Evolutionary conservation across 2,888 invertebrate species (phyloP).

Genomic region (Spisula subtruncata): DNA sequence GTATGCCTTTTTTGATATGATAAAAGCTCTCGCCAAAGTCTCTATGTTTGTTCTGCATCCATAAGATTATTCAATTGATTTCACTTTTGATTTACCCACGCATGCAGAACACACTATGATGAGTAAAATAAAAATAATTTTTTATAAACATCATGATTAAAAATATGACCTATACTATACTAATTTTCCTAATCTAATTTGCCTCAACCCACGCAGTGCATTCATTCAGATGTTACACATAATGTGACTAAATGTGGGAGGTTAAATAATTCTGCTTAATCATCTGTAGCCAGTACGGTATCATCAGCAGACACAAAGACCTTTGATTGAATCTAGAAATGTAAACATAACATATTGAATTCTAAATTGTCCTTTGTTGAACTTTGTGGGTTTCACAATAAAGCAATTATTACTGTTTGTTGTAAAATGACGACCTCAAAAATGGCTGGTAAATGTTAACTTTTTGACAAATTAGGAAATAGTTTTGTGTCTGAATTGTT

Average conservation of each 20-base stretch:
- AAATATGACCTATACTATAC: too few species aligned
- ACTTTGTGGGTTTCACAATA: not conserved
- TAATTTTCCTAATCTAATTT: too few species aligned
- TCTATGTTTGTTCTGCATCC: too few species aligned
- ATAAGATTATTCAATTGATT: too few species aligned
- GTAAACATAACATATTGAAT: constrained; percentile 18
- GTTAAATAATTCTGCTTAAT: not conserved
- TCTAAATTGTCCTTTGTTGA: constrained; percentile 5
- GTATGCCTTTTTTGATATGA: too few species aligned
- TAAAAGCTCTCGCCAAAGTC: too few species aligned
- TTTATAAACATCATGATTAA: too few species aligned
- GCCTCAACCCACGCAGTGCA: too few species aligned
- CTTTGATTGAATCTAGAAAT: constrained; percentile 1
- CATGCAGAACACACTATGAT: too few species aligned
- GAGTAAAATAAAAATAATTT: too few species aligned
- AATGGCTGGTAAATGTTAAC: not conserved
- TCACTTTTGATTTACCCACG: too few species aligned
- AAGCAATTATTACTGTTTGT: constrained; percentile 16
- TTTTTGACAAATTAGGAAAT: constrained; percentile 13
- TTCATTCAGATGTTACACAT: too few species aligned
- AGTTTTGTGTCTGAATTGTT: not conserved
- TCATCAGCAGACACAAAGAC: not conserved
- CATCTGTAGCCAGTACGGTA: not conserved
- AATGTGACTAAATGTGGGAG: not conserved
- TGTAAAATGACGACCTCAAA: constrained; percentile 9